Evolutionary conservation across 2,888 invertebrate species (phyloP).

Genomic region (Tinea pellionella): DNA sequence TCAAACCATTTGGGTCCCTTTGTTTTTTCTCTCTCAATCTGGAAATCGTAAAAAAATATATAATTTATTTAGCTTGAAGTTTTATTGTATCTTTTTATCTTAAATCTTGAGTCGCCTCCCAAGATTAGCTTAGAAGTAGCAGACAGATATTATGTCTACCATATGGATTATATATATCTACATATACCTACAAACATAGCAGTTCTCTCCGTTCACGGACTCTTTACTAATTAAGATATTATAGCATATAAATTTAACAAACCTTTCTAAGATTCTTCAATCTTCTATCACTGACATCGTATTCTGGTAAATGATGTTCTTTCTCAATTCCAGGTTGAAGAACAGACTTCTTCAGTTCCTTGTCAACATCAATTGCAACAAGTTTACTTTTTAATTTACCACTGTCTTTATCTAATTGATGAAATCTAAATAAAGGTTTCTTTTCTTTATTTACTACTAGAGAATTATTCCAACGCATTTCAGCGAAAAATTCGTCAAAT

Average conservation of each 20-base stretch:
- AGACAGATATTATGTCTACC: too few species aligned
- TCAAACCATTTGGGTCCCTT: conserved; percentile 92
- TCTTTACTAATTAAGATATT: not conserved
- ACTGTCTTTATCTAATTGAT: conserved; percentile 44
- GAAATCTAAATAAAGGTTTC: conserved; percentile 41
- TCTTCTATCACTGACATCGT: conserved; percentile 67
- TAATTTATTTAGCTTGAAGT: not conserved
- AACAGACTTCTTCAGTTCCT: conserved; percentile 72
- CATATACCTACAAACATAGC: too few species aligned
- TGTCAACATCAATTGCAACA: conserved; percentile 56
- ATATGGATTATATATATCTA: too few species aligned
- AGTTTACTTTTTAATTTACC: conserved; percentile 51
- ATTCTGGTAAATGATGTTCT: conserved; percentile 69
- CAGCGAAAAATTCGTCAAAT: conserved; percentile 50
- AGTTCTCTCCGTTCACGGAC: too few species aligned
- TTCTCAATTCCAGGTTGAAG: conserved; percentile 76
- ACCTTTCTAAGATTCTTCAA: conserved; percentile 70
- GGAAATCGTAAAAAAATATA: conserved; percentile 25
- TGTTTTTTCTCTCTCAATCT: conserved; percentile 80
- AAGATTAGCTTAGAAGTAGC: too few species aligned
- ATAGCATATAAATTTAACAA: conserved; percentile 16
- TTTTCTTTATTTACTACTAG: conserved; percentile 39
- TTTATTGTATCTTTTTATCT: too few species aligned
- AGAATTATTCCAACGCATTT: conserved; percentile 50
- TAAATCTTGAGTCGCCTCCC: too few species aligned